phyloP scores from a whole-genome alignment of 2,797 vertebrate species.

The Notamacropus eugenii region DNA sequence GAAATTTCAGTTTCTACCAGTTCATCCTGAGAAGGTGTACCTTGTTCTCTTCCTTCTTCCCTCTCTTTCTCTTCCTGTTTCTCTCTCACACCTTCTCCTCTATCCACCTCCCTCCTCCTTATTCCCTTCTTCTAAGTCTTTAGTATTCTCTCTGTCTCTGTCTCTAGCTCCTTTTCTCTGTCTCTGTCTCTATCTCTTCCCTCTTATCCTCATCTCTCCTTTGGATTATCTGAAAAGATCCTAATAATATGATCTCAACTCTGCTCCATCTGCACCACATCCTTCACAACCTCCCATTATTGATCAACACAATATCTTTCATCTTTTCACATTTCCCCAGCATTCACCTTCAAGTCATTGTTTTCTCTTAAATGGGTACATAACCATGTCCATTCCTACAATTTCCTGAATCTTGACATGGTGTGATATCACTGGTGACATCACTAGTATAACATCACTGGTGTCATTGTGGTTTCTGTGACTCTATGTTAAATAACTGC shows the following conservation, averaged over 20 bases:
- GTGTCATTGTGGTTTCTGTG: not conserved
- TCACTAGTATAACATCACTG: not conserved
- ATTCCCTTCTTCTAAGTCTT: not conserved
- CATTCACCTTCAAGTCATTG: not conserved
- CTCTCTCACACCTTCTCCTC: too few relatives aligned
- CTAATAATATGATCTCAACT: not conserved
- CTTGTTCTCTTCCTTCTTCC: not conserved
- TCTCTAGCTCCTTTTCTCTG: too few relatives aligned
- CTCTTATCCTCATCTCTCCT: not conserved
- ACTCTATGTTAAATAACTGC: not conserved
- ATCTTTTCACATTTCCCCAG: not conserved
- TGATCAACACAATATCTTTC: not conserved
- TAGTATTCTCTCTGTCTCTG: not conserved
- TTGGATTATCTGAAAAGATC: not conserved
- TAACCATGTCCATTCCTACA: not conserved
- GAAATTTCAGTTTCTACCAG: not conserved
- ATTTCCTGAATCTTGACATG: not conserved
- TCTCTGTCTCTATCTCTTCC: not conserved
- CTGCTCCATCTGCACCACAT: not conserved
- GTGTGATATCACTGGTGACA: not conserved
- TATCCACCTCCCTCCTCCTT: not conserved
- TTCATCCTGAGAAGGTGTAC: not conserved
- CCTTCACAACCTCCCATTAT: not conserved
- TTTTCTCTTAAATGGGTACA: not conserved
- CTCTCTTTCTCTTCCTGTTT: not conserved